A percentile compares a stretch with the other conserved stretches of the same genome.
Evolutionary conservation across 1,140 invertebrate species (phyloP).

Genomic region (Lerema accius): DNA sequence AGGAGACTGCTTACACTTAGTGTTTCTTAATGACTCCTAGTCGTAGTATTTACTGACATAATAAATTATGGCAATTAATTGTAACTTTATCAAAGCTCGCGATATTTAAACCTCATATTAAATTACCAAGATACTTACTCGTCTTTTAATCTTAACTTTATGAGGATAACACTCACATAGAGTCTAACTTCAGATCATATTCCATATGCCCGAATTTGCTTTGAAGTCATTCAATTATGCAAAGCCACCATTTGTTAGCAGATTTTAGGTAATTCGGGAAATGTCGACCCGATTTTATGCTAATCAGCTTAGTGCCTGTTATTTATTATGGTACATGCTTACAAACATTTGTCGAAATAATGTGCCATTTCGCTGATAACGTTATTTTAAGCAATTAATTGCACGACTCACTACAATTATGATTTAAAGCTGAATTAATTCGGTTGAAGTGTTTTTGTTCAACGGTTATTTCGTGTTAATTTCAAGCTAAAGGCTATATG

Average conservation of each 20-base stretch:
- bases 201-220: slow-evolving; percentile 67
- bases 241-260: slow-evolving; percentile 80
- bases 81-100: too few relatives aligned
- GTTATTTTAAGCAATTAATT: slow-evolving; percentile 72
- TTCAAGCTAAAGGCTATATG: slow-evolving; percentile 51
- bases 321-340: slow-evolving; percentile 71
- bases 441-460: slow-evolving; percentile 61
- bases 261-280: slow-evolving; percentile 76
- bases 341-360: slow-evolving; percentile 63
- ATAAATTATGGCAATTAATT: too few relatives aligned
- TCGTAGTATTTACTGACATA: too few relatives aligned
- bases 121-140: too few relatives aligned
- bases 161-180: slow-evolving; percentile 15
- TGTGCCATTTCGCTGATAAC: slow-evolving; percentile 63
- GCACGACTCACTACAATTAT: slow-evolving; percentile 63
- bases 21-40: too few relatives aligned
- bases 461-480: slow-evolving; percentile 71
- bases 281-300: slow-evolving; percentile 75
- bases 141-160: neutral
- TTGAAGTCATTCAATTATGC: slow-evolving; percentile 74
- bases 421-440: slow-evolving; percentile 69
- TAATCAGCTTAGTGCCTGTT: slow-evolving; percentile 77
- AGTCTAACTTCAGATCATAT: slow-evolving; percentile 23
- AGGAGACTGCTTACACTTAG: too few relatives aligned
- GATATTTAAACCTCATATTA: too few relatives aligned